phyloP scores from a whole-genome alignment of 1,140 invertebrate genomes.

The Muscidifurax raptorellus region DNA sequence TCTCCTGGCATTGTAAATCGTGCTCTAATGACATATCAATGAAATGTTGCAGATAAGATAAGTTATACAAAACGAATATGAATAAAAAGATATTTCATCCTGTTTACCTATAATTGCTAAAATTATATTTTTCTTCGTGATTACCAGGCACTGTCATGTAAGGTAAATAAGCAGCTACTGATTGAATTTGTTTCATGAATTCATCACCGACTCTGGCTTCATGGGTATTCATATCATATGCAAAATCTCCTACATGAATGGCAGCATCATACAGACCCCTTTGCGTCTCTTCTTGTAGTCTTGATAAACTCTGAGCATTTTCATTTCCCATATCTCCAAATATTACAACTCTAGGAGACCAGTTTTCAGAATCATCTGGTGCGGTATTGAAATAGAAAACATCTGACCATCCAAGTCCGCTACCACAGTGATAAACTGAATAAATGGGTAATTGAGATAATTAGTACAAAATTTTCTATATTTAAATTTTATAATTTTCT shows the following conservation, averaged over 20 bases:
- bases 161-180: conserved; percentile 89
- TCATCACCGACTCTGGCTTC: conserved; percentile 88
- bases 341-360: conserved; percentile 88
- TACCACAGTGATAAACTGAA: conserved; percentile 90
- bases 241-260: conserved; percentile 96
- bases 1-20: conserved; percentile 92
- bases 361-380: conserved; percentile 78
- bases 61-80: background rate
- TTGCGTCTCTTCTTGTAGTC: conserved; percentile 89
- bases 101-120: conserved; percentile 78
- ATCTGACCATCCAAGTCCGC: conserved; percentile 86
- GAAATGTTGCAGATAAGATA: conserved; percentile 14
- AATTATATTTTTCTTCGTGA: conserved; percentile 88
- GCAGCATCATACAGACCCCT: conserved; percentile 89
- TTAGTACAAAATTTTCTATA: background rate
- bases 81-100: conserved; percentile 14
- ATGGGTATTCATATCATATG: conserved; percentile 93
- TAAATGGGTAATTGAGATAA: conserved; percentile 25
- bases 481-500: background rate
- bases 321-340: conserved; percentile 95
- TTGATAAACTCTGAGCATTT: conserved; percentile 89
- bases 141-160: conserved; percentile 96
- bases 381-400: conserved; percentile 85
- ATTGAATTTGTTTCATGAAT: conserved; percentile 93
- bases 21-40: conserved; percentile 77